Evolutionary conservation across 2,113 vertebrate species (phyloP).

Genomic region (Ciconia maguari): DNA sequence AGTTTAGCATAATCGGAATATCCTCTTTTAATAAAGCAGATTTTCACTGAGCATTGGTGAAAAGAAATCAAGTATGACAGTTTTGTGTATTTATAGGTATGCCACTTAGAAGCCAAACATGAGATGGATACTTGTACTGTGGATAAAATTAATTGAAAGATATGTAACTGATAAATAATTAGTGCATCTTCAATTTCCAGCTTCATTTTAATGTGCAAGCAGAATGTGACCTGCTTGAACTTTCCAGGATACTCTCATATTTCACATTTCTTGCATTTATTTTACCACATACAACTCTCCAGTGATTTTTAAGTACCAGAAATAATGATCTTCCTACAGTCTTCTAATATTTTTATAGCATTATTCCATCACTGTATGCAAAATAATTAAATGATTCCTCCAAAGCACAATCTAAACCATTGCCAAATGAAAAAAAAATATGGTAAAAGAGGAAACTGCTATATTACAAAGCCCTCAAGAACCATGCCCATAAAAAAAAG

Average conservation of each 20-base stretch:
- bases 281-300: not conserved
- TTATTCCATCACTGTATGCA: not conserved
- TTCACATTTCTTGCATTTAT: not conserved
- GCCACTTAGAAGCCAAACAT: not conserved
- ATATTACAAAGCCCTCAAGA: not conserved
- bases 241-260: not conserved
- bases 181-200: not conserved
- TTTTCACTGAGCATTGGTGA: not conserved
- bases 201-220: not conserved
- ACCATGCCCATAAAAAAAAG: not conserved
- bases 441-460: not conserved
- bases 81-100: not conserved
- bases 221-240: not conserved
- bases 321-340: not conserved
- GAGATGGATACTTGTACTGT: not conserved
- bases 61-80: not conserved
- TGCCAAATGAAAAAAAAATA: not conserved
- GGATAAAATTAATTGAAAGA: not conserved
- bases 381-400: not conserved
- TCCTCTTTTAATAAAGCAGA: not conserved
- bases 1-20: not conserved
- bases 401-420: not conserved
- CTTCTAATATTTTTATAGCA: not conserved
- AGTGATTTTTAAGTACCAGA: not conserved
- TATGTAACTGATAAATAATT: not conserved